Base-by-base conservation (phyloP, 2,888 invertebrate genomes). In the Pterostichus niger region DNA sequence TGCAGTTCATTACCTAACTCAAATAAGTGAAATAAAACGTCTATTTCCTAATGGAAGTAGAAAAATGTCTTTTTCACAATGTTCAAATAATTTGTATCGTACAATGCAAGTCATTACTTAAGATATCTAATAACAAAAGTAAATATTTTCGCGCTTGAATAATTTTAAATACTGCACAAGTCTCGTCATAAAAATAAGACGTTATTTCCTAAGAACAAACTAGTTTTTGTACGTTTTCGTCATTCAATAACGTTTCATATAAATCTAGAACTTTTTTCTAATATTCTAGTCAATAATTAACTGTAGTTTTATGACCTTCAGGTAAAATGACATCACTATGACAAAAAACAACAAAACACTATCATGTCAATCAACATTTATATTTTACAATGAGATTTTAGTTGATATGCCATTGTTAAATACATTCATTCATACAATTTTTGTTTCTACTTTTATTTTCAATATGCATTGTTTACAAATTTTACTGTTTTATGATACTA, bases 291-390 rank as follows among this genome's bases (percentile, higher is more conserved):
- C 40, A 56, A 56, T 56, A 56, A 56, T 56, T 56, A 56, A 56
- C 56, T 17, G 56, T 56, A 56, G 49, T 56, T 56, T 56, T 56
- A 56, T 56, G 13, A 56, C 56, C 56, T 56, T 56, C 56, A 56
- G 24, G 56, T 56, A 13, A 56, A 56, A 9, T 56, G 56, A 56
- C 56, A 56, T 56, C 56, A 56, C 13, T 5, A 56, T 56, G 17
- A 24, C 56, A 56, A 56, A 49, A 56, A 56, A 56, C 56, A 49
- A 56, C 56, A 56, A 56, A 17, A 56, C 7, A 56, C 24, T 56
- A 56, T 52, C 52, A 52, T 56, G 56, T 56, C 56, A 56, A 2
- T 6, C 13, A 4, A 17, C 56, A 56, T 56, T 56, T 13, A 5
- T 17, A 40, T 40, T 13, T 15, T 56, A 56, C 56, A 56, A 17